Evolutionary conservation across 2,797 vertebrate genomes (phyloP), one percentile per base, ranked within the genome.

Genomic region (Rhinogobio ventralis): DNA sequence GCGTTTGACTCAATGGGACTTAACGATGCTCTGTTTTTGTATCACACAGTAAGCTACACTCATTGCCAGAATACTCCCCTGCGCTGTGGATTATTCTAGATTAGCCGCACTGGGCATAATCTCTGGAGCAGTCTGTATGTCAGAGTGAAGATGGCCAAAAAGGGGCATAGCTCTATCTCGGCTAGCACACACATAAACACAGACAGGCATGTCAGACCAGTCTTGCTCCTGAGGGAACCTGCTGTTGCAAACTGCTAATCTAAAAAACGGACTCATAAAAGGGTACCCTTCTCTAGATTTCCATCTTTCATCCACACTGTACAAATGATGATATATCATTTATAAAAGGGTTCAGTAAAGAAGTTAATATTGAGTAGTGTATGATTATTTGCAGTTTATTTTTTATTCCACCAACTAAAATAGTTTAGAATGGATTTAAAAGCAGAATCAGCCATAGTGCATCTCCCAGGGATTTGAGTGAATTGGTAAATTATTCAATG

Each of bases 51-150:
- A 86, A 88, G 39, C 57, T 33, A 25, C 68, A 74, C 72, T 71
- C 55, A 36, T 46, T 69, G 72, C 57, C 51, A 81, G 72, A 82
- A 75, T 71, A 45, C 19, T 84, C 72, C 82, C 64, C 42, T 77
- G 39, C 28, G 39, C 55, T 88, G 51, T 64, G 85, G 88, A 90
- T 89, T 90, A 85, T 80, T 86, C 66, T 81, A 88, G 88, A 86
- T 89, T 87, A 88, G 71, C 79, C 49, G 46, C 28, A 7, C 74
- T 72, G 79, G 53, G 79, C 64, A 76, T 90, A 86, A 89, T 87
- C 85, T 75, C 33, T 80, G 25, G 46, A 33, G 9, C 83, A 53
- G 81, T 78, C 45, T 86, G 57, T 86, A 57, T 79, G 72, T 85
- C 62, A 68, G 53, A 55, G 66, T 28, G 60, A 78, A 84, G 33